These are phyloP conservation scores for Spinus pinus DNA, from an alignment of 2,797 vertebrate species.

Conservation along the genomic window DNA sequence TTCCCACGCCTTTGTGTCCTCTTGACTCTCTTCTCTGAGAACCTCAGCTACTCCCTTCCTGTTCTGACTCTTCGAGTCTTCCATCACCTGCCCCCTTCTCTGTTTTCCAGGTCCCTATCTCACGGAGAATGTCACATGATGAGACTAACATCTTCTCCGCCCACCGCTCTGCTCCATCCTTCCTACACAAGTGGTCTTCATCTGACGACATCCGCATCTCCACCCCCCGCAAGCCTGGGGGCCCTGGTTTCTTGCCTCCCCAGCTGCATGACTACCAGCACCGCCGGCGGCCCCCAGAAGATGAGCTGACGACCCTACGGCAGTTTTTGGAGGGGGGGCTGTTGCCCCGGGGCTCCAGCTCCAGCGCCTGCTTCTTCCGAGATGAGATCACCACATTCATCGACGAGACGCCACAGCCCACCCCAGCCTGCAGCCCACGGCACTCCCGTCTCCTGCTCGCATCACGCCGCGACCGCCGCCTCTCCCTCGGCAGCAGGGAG, in stretches of 20 bases:
- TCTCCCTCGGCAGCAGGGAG: conserved; percentile 65
- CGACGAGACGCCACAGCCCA: conserved; percentile 79
- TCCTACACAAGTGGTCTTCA: conserved; percentile 82
- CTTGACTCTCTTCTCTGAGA: background rate
- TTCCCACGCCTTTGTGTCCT: background rate
- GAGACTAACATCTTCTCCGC: conserved; percentile 80
- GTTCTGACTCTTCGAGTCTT: background rate
- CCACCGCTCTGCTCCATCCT: conserved; percentile 73
- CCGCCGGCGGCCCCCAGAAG: conserved; percentile 64
- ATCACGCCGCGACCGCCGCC: conserved; percentile 58
- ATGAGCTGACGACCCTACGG: conserved; percentile 74
- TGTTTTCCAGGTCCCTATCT: conserved; percentile 74
- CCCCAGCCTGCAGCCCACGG: conserved; percentile 75
- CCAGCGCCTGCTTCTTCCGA: conserved; percentile 76
- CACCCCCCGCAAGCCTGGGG: conserved; percentile 65
- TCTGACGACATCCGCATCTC: conserved; percentile 78
- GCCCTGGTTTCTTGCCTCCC: conserved; percentile 63
- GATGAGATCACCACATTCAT: conserved; percentile 83
- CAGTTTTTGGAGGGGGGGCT: conserved; percentile 78
- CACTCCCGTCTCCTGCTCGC: conserved; percentile 64
- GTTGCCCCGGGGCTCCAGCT: conserved; percentile 57
- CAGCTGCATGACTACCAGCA: conserved; percentile 69
- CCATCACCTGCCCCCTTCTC: background rate
- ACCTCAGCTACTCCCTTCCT: background rate
- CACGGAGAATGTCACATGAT: conserved; percentile 80